Evolutionary conservation across 2,888 invertebrate species (phyloP).

Genomic region (Stenoptilia bipunctidactyla): DNA sequence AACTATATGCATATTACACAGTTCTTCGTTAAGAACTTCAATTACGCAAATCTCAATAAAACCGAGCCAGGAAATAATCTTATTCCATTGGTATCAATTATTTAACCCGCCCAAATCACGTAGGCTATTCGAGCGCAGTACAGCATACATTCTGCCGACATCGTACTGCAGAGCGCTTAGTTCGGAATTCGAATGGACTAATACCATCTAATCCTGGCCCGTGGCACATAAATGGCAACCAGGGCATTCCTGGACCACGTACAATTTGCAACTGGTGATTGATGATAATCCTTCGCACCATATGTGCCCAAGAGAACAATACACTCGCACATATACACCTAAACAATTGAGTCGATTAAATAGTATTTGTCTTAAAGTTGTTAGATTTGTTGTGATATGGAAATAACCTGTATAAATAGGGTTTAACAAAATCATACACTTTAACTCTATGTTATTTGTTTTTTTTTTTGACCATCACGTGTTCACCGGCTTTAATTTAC

Average conservation of each 20-base stretch:
- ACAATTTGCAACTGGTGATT: constrained; percentile 61
- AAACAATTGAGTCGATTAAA: not conserved
- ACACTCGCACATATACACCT: constrained; percentile 4
- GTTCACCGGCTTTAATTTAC: too few relatives aligned
- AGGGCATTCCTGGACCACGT: constrained; percentile 54
- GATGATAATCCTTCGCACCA: constrained; percentile 47
- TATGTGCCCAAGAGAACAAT: constrained; percentile 27
- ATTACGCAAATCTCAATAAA: not conserved
- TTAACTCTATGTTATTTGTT: too few relatives aligned
- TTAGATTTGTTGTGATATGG: too few relatives aligned
- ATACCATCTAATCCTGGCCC: constrained; percentile 58
- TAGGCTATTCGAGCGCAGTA: constrained; percentile 28
- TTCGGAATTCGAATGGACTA: constrained; percentile 65
- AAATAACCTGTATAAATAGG: too few relatives aligned
- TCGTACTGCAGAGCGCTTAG: constrained; percentile 58
- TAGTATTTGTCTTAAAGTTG: too few relatives aligned
- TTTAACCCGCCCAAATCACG: constrained; percentile 12
- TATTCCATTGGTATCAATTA: constrained; percentile 3
- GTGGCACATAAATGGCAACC: constrained; percentile 50
- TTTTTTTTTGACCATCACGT: too few relatives aligned
- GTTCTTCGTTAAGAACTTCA: too few relatives aligned
- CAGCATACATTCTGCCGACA: constrained; percentile 30
- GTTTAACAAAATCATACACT: too few relatives aligned
- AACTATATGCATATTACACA: too few relatives aligned
- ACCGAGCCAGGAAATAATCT: not conserved